Conservation (phyloP, 1,140 invertebrate genomes). For the Xylocopa sonorina region DNA sequence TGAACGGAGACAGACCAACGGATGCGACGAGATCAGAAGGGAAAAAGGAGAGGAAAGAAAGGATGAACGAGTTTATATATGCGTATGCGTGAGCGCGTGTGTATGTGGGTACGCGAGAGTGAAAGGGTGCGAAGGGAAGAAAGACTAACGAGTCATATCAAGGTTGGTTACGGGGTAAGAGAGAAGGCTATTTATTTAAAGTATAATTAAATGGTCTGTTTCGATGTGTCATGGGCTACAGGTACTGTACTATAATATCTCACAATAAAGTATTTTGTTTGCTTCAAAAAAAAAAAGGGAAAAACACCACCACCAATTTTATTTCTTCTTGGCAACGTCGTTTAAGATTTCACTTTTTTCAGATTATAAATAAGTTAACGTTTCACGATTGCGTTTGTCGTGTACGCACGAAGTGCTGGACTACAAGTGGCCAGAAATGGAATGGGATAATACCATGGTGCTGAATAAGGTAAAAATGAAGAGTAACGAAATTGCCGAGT, state of each 20-base stretch:
- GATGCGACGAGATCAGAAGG: conserved; percentile 55
- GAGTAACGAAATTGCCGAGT: too few relatives aligned
- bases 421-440: too few relatives aligned
- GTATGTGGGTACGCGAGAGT: conserved; percentile 25
- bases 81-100: conserved; percentile 14
- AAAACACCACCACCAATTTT: too few relatives aligned
- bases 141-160: conserved; percentile 77
- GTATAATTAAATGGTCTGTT: conserved; percentile 82
- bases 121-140: conserved; percentile 36
- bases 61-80: conserved; percentile 21
- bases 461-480: too few relatives aligned
- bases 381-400: too few relatives aligned
- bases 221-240: conserved; percentile 82
- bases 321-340: background rate
- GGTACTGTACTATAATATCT: conserved; percentile 82
- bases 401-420: too few relatives aligned
- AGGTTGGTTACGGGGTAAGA: conserved; percentile 80
- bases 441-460: too few relatives aligned
- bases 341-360: background rate
- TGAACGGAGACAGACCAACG: conserved; percentile 63
- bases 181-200: conserved; percentile 82
- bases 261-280: conserved; percentile 83
- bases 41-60: conserved; percentile 56
- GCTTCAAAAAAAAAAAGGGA: conserved; percentile 73
- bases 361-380: too few relatives aligned